phyloP scores from a whole-genome alignment of 2,888 invertebrate species.

The Philopedon plagiatum region DNA sequence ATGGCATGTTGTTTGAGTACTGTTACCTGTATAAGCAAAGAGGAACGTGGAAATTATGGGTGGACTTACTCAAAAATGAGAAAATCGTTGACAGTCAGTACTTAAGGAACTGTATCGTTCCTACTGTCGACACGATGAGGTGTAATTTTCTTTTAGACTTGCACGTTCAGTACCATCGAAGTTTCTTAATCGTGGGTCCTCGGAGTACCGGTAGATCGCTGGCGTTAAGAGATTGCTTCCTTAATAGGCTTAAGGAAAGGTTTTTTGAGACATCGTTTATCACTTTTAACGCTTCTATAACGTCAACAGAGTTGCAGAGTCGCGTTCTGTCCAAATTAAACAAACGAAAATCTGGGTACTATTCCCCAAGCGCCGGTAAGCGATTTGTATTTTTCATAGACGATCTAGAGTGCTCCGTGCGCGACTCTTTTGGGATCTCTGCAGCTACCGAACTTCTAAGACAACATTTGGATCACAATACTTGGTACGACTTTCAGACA shows the following conservation, averaged over 20 bases:
- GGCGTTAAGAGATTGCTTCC: constrained; percentile 70
- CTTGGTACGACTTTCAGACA: constrained; percentile 75
- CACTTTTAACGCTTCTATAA: constrained; percentile 72
- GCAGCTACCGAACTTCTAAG: constrained; percentile 75
- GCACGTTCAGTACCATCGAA: constrained; percentile 75
- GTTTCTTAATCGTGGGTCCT: constrained; percentile 75
- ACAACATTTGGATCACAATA: constrained; percentile 75
- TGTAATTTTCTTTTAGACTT: constrained; percentile 71
- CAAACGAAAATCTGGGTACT: constrained; percentile 71
- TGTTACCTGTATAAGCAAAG: constrained; percentile 73
- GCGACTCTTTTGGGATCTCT: constrained; percentile 70
- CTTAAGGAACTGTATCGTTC: constrained; percentile 69
- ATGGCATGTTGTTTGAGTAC: constrained; percentile 73
- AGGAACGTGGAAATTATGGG: constrained; percentile 75
- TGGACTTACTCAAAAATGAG: constrained; percentile 70
- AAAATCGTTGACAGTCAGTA: constrained; percentile 68
- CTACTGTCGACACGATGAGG: constrained; percentile 74
- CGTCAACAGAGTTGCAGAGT: constrained; percentile 70
- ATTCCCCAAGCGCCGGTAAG: constrained; percentile 72
- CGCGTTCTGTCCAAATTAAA: constrained; percentile 70
- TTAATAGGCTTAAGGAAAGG: constrained; percentile 69
- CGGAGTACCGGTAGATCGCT: constrained; percentile 77
- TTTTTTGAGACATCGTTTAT: constrained; percentile 71
- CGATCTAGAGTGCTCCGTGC: constrained; percentile 74
- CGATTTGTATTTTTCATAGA: constrained; percentile 77